phyloP scores from a whole-genome alignment of 2,113 vertebrate genomes.

The human (Homo sapiens) region GRCh38 chr6:44895501-44896000 shows the following conservation, averaged over 20 bases:
- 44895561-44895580: constrained; percentile 42
- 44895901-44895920: background rate
- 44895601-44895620: background rate
- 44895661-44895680: background rate
- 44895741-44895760: background rate
- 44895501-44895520: constrained; percentile 55
- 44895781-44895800: background rate
- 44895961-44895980: background rate
- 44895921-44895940: background rate
- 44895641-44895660: background rate
- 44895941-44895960: background rate
- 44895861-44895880: background rate
- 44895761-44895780: constrained; percentile 23
- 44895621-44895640: background rate
- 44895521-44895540: constrained; percentile 33
- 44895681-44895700: background rate
- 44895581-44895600: background rate
- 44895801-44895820: background rate
- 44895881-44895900: background rate
- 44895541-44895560: background rate
- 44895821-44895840: background rate
- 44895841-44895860: background rate
- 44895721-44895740: background rate
- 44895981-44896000: background rate
- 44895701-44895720: background rate